These are phyloP conservation scores for Noctilio leporinus DNA, from an alignment of 2,113 vertebrate genomes.

Conservation along the genomic window DNA sequence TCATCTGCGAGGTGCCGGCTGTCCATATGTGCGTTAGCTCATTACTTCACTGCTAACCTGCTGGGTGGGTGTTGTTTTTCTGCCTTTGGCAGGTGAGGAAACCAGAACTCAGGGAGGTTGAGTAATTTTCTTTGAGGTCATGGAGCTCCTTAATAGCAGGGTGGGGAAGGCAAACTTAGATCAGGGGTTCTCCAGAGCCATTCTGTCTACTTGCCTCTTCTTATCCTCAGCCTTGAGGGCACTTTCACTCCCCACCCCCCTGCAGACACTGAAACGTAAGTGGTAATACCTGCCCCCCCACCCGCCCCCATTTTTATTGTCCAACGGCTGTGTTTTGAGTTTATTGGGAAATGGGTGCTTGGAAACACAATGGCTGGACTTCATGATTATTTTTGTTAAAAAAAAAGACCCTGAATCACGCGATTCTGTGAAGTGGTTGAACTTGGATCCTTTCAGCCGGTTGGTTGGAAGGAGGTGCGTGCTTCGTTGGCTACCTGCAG, in stretches of 20 bases:
- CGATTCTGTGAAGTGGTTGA: neutral
- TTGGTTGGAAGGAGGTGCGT: neutral
- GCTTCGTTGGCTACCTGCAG: neutral
- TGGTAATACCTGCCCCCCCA: neutral
- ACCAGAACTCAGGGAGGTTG: neutral
- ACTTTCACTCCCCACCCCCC: neutral
- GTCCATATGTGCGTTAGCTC: accelerated
- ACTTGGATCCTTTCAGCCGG: neutral
- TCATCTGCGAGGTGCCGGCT: accelerated
- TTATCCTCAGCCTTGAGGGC: too few relatives aligned
- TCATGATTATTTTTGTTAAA: neutral
- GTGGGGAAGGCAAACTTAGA: accelerated
- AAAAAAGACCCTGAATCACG: neutral
- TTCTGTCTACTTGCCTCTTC: neutral
- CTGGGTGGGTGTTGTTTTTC: neutral
- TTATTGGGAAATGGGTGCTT: neutral
- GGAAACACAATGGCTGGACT: neutral
- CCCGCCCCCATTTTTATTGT: neutral
- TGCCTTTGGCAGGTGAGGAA: neutral
- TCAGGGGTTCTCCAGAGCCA: neutral
- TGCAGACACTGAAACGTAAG: neutral
- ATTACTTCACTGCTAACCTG: accelerated
- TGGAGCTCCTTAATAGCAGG: neutral
- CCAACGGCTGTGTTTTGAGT: neutral
- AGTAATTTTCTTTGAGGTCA: neutral